Base-by-base conservation (phyloP, 2,797 vertebrate species). In the Liparis tanakae region DNA sequence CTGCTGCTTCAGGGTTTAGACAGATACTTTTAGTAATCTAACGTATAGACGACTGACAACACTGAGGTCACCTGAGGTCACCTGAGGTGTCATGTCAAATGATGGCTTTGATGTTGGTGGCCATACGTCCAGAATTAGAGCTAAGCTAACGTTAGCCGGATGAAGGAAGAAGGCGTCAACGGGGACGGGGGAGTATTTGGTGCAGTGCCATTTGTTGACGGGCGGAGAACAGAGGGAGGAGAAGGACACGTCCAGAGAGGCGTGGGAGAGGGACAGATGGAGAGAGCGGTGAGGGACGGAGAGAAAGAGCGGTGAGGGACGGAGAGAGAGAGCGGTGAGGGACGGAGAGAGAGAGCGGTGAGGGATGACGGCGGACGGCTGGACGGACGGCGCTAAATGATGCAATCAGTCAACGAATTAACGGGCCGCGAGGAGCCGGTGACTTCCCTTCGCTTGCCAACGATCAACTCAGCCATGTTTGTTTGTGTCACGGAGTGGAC, bases 361-460 rank as follows among this genome's bases (percentile, higher is more conserved):
- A n/a, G n/a, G n/a, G n/a, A n/a, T n/a, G n/a, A 67, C 46, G 70
- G 51, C 60, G 74, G 48, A 20, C 46, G 46, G 83, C 87, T 60
- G 85, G n/a, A n/a, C n/a, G n/a, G 87, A 89, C 37, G 54, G 55
- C 33, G 12, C 72, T 79, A 85, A 89, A 84, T 36, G 51, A 72
- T 64, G 14, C 86, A 85, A 92, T 91, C 86, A 85, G 81, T 92
- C 88, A 92, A 76, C 34, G 68, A 90, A 85, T 92, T 89, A 92
- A 88, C 75, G 34, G 83, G 57, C 81, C 70, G 46, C 81, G 84
- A 87, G 84, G 85, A 87, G 84, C 58, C 69, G 25, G 25, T 30
- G 25, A 30, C 25, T 30, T 30, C 25, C 25, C 25, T 30, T 30
- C 3, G 25, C 25, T 30, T 3, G 81, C 76, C 78, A 86, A 79